Evolutionary conservation across 2,113 vertebrate genomes (phyloP), one percentile per base, ranked within the genome.

Genomic region (Serilophus lunatus): DNA sequence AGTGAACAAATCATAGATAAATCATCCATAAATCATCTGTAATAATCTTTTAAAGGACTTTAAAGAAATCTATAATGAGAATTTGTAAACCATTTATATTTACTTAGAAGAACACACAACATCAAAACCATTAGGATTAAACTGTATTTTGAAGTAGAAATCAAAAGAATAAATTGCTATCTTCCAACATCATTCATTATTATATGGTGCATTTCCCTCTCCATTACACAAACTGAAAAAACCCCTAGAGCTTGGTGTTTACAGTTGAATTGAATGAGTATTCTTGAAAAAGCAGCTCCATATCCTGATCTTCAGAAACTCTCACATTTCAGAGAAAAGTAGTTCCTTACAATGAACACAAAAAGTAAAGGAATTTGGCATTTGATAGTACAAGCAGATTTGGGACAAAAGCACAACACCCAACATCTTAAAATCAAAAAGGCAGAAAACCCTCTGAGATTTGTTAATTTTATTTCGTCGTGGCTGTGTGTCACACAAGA

Each of bases 241-340:
- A 63, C 2, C 2, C 6, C 1, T 5, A 6, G 26, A 89, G 4
- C 14, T 23, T 47, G 4, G 13, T 44, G 18, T 49, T 60, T 36
- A 51, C 8, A 29, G 28, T 35, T 65, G 56, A 69, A 28, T 28
- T n/a, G 42, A 49, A 45, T 26, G 10, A 40, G 4, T 18, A 33
- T 38, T 74, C 15, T 54, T 59, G 35, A 66, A 91, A 81, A 33
- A 13, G 12, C 12, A 86, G 25, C 13, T 70, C 23, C 12, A 25
- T 17, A 53, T 12, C 25, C 12, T 29, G 36, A 40, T 36, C 18
- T 74, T 38, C n/a, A 69, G 61, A 68, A 63, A 36, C 5, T 42
- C 38, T 54, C 42, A 51, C 0, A 0, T 7, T 78, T 60, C 66
- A 4, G 22, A 12, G 20, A 60, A 66, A 79, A 56, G 24, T 10